Evolutionary conservation across 2,113 vertebrate genomes (phyloP), one percentile per base, ranked within the genome.

Genomic region (Nanorana parkeri): DNA sequence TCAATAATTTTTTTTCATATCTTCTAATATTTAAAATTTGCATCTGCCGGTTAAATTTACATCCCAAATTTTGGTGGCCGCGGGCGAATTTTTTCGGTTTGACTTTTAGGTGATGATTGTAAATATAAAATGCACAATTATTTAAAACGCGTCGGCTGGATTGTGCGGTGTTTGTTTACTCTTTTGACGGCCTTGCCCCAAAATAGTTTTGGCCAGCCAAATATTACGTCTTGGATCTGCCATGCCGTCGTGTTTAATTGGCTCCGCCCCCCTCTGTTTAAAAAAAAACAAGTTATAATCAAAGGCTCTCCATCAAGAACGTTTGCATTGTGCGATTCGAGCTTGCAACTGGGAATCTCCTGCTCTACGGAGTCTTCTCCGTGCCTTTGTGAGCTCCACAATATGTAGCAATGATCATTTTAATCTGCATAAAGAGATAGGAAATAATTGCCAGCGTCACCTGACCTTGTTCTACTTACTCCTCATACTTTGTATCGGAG

Each of bases 371-470:
- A 67, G 63, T 60, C 41, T 29, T 73, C 36, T 81, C 60, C 36
- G 58, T 69, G 52, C 55, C 77, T 66, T 54, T 66, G 41, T 21
- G n/a, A 76, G 80, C 80, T 67, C 61, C 66, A 74, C 63, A 83
- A 55, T 75, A 64, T 81, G 66, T 67, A 81, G 80, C 80, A 81
- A 64, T 28, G 29, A 65, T 19, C 66, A 47, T 72, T 73, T 67
- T 55, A 74, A 67, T 23, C 41, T 80, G 69, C 69, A 81, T 81
- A 32, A 51, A 81, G 72, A 81, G 61, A n/a, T n/a, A 73, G 51
- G 64, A 64, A 60, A 73, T 47, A 72, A 68, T 41, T 68, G 32
- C 78, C 36, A 29, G 64, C 17, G 24, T 68, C 56, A n/a, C 19
- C 26, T 58, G 63, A 75, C 47, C 60, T 55, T 75, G 41, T 74